These are phyloP conservation scores for Indri indri DNA, from an alignment of 2,113 vertebrate genomes.

Conservation along the genomic window DNA sequence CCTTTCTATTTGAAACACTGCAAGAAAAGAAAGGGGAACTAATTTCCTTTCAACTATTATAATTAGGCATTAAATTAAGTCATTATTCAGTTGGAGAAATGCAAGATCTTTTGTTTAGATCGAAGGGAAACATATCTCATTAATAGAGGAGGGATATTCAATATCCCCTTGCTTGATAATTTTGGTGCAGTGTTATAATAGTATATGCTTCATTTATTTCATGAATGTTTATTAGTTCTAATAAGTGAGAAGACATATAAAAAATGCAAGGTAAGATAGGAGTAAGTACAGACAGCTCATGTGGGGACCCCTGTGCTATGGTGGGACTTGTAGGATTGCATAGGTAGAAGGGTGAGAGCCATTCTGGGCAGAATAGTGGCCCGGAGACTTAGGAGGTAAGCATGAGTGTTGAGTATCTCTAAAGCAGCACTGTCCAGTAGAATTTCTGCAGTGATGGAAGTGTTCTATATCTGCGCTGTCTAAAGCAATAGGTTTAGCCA, in stretches of 20 bases:
- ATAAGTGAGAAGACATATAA: background rate
- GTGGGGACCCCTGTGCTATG: background rate
- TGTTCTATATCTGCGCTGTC: accelerated
- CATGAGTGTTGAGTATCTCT: background rate
- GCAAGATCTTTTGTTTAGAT: slow-evolving; percentile 21
- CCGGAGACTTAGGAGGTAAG: background rate
- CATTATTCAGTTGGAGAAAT: slow-evolving; percentile 46
- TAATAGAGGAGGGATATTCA: background rate
- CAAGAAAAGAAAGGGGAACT: background rate
- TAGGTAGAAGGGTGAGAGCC: background rate
- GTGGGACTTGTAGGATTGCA: background rate
- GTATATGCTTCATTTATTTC: background rate
- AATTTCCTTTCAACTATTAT: slow-evolving; percentile 50
- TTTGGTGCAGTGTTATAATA: background rate
- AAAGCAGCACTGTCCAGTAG: background rate
- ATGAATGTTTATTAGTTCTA: background rate
- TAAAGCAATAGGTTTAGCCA: background rate
- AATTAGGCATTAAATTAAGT: slow-evolving; percentile 65
- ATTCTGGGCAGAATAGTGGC: background rate
- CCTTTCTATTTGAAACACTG: slow-evolving; percentile 2
- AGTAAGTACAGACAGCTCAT: background rate
- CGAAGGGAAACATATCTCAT: slow-evolving; percentile 33
- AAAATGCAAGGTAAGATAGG: background rate
- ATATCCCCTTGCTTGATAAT: background rate
- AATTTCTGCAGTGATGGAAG: background rate